phyloP scores from a whole-genome alignment of 2,797 vertebrate species.

The Microctenopoma steveboyesi region DNA sequence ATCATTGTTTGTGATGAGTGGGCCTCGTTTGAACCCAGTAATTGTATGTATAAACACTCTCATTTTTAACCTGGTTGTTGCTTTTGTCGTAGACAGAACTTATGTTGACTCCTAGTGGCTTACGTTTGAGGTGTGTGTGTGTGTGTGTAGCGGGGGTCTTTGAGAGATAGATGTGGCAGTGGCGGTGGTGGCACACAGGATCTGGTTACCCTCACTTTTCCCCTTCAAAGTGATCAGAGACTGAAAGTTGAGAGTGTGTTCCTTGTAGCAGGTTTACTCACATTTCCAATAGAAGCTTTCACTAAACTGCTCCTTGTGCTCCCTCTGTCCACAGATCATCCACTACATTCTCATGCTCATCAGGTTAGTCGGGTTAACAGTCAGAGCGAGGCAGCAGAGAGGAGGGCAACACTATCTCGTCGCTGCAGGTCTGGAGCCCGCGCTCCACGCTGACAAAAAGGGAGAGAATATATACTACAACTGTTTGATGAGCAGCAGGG shows the following conservation, averaged over 20 bases:
- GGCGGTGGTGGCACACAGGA: conserved; percentile 55
- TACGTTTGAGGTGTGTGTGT: conserved; percentile 13
- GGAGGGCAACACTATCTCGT: conserved; percentile 65
- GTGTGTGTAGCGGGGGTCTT: conserved; percentile 5
- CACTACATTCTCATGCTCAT: conserved; percentile 82
- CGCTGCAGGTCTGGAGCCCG: conserved; percentile 54
- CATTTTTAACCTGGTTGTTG: conserved; percentile 45
- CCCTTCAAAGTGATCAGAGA: conserved; percentile 85
- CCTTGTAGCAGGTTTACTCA: conserved; percentile 84
- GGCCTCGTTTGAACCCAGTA: conserved; percentile 69
- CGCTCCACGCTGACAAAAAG: conserved; percentile 81
- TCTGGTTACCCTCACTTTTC: conserved; percentile 85
- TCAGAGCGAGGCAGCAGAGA: conserved; percentile 72
- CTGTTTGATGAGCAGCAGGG: conserved; percentile 95
- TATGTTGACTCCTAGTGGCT: conserved; percentile 50
- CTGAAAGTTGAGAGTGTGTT: conserved; percentile 84
- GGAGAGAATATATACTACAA: conserved; percentile 90
- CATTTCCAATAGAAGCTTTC: conserved; percentile 84
- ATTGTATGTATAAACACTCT: conserved; percentile 50
- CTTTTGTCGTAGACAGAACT: conserved; percentile 56
- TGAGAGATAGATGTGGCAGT: conserved; percentile 33
- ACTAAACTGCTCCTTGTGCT: conserved; percentile 88
- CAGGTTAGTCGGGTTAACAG: conserved; percentile 86
- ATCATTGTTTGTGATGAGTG: conserved; percentile 78
- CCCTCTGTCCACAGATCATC: conserved; percentile 75